Percentiles rank a stretch among this genome's conserved stretches.
Conservation (phyloP, 2,888 invertebrate genomes). For the Osmoderma eremita region DNA sequence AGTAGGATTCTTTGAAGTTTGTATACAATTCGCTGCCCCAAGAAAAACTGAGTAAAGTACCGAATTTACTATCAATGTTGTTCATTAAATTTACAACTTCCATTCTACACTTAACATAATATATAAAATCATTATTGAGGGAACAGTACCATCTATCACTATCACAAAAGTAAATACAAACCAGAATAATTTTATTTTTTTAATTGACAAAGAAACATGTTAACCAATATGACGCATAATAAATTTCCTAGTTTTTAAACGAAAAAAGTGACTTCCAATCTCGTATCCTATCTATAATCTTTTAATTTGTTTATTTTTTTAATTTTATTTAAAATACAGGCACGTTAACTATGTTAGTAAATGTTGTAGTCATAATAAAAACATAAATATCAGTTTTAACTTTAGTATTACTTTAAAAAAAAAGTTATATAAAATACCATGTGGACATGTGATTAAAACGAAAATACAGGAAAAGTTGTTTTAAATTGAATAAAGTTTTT, state of each 20-base stretch:
- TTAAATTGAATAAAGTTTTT: too few relatives aligned
- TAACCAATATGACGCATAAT: background rate
- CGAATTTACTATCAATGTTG: constrained; percentile 58
- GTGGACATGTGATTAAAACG: too few relatives aligned
- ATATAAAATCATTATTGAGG: constrained; percentile 36
- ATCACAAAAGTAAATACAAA: constrained; percentile 8
- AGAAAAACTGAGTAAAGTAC: constrained; percentile 53
- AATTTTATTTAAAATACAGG: too few relatives aligned
- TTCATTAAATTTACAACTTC: constrained; percentile 61
- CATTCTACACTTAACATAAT: constrained; percentile 54
- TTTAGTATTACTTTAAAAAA: background rate
- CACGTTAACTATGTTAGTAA: too few relatives aligned
- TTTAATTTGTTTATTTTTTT: too few relatives aligned
- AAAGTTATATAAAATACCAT: too few relatives aligned
- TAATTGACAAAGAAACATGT: constrained; percentile 1
- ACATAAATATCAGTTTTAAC: too few relatives aligned
- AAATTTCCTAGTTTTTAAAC: constrained; percentile 9
- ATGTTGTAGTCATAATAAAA: too few relatives aligned
- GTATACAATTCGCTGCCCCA: constrained; percentile 42
- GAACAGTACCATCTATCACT: constrained; percentile 26
- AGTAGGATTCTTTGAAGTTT: constrained; percentile 36
- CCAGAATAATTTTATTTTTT: constrained; percentile 29
- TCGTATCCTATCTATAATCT: too few relatives aligned
- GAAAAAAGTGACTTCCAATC: background rate
- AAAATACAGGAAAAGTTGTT: too few relatives aligned